These are phyloP conservation scores for Cantharis flavilabris DNA, from an alignment of 2,888 invertebrate genomes.

Conservation along the genomic window DNA sequence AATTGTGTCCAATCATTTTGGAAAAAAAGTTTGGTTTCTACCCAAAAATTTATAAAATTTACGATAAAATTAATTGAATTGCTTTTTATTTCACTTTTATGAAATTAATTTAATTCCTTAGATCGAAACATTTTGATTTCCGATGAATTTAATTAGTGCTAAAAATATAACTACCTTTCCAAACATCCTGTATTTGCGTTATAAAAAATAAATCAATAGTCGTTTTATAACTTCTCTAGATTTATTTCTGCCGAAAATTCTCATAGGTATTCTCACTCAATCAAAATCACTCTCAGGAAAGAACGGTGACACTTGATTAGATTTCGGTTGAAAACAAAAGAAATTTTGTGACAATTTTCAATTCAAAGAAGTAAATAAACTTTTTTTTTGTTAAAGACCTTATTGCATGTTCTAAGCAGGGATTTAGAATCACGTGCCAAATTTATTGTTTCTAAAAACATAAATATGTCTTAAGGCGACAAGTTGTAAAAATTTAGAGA, in stretches of 20 bases:
- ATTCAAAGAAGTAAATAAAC: background rate
- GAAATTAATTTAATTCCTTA: too few species aligned
- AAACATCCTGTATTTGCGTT: background rate
- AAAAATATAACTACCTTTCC: too few species aligned
- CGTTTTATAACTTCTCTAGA: background rate
- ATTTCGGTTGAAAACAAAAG: background rate
- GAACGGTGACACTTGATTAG: background rate
- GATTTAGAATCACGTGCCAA: background rate
- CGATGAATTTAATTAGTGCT: too few species aligned
- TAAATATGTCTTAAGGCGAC: background rate
- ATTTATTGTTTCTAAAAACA: background rate
- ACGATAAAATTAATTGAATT: too few species aligned
- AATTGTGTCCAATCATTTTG: too few species aligned
- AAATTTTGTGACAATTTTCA: background rate
- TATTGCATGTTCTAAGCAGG: background rate
- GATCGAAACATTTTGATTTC: too few species aligned
- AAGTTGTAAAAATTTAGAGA: background rate
- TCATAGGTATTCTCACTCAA: background rate
- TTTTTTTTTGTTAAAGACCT: background rate
- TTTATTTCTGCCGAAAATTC: background rate
- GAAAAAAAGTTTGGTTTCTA: too few species aligned
- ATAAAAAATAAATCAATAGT: background rate
- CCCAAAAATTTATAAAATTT: too few species aligned
- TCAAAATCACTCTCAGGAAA: background rate
- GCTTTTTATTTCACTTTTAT: too few species aligned